These are phyloP conservation scores for Connochaetes taurinus DNA, from an alignment of 2,113 vertebrate genomes.

Conservation along the genomic window DNA sequence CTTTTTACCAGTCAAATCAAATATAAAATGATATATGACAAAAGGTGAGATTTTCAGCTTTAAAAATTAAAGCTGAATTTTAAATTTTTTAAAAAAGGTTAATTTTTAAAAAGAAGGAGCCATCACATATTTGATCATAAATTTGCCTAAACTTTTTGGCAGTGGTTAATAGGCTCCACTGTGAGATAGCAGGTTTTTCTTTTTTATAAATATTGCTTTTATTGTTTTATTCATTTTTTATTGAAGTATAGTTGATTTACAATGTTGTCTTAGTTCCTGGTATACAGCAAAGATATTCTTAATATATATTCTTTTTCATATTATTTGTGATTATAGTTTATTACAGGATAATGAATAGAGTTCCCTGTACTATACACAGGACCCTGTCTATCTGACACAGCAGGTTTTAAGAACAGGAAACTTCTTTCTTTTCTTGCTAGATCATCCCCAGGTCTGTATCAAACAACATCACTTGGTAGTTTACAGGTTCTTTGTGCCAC, in stretches of 20 bases:
- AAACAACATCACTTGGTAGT: background rate
- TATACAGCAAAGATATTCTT: background rate
- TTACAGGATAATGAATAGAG: background rate
- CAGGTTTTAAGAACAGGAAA: background rate
- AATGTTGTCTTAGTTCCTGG: background rate
- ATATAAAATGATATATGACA: background rate
- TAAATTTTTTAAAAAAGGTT: background rate
- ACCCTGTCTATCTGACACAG: background rate
- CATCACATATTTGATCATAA: background rate
- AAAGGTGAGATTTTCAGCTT: constrained; percentile 21
- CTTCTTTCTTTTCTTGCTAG: background rate
- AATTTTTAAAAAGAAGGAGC: background rate
- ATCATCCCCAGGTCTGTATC: background rate
- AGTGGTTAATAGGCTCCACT: background rate
- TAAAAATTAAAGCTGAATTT: background rate
- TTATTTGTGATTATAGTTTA: background rate
- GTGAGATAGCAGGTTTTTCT: background rate
- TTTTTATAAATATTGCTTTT: background rate
- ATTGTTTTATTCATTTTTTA: background rate
- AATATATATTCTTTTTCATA: background rate
- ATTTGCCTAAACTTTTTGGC: background rate
- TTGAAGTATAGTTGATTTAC: background rate
- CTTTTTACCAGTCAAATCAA: background rate
- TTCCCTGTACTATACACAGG: background rate
- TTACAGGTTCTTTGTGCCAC: background rate